phyloP scores from a whole-genome alignment of 2,113 vertebrate species.

The Sterna hirundo region DNA sequence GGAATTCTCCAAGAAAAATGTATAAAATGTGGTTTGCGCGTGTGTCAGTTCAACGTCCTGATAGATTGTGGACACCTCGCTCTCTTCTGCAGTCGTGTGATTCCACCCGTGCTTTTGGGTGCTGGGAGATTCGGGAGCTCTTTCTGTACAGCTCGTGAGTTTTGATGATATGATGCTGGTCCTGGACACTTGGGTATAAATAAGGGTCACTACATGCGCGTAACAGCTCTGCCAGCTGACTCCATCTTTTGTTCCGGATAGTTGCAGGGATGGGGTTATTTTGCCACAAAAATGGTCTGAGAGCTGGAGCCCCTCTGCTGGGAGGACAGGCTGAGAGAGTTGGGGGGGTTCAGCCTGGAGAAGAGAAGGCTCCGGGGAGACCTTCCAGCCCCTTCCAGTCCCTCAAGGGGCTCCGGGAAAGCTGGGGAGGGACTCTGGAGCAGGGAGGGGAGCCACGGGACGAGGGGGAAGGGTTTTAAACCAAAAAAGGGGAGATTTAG shows the following conservation, averaged over 20 bases:
- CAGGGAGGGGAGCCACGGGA: no score
- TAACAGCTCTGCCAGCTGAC: background rate
- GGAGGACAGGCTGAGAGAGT: background rate
- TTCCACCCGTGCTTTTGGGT: background rate
- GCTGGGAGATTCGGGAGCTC: background rate
- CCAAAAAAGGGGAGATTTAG: no score
- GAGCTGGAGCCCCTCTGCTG: background rate
- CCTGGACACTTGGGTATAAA: background rate
- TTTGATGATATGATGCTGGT: no score
- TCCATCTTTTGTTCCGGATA: background rate
- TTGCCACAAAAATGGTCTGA: background rate
- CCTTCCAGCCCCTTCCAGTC: background rate
- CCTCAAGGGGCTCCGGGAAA: no score
- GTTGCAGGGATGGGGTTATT: background rate
- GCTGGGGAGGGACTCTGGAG: no score
- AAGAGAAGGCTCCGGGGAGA: background rate
- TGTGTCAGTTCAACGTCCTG: background rate
- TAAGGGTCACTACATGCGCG: accelerated
- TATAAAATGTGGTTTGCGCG: background rate
- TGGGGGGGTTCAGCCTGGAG: background rate
- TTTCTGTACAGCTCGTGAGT: background rate
- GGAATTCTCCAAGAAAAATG: background rate
- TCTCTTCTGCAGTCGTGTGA: background rate
- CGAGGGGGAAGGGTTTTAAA: no score
- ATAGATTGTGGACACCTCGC: no score